A percentile compares a stretch with the other conserved stretches of the same genome.
Evolutionary conservation across 2,888 invertebrate species (phyloP).

Genomic region (Xestia sexstrigata): DNA sequence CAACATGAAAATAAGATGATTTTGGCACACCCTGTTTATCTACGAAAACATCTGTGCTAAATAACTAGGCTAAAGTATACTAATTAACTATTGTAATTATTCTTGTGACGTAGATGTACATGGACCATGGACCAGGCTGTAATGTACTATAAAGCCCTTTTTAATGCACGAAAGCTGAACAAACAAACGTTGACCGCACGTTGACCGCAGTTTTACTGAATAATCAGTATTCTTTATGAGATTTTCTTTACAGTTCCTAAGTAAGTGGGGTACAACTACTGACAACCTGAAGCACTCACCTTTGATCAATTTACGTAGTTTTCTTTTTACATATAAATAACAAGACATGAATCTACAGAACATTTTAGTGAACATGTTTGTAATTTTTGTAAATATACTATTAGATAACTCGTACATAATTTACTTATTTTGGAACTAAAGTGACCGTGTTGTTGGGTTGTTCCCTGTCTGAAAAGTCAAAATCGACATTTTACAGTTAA

Average conservation of each 20-base stretch:
- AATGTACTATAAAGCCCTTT: not conserved
- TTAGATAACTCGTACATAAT: conserved; percentile 29
- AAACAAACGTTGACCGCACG: not conserved
- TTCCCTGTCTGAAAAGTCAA: conserved; percentile 25
- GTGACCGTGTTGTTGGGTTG: conserved; percentile 1
- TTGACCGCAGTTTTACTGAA: not conserved
- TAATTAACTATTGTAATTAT: not conserved
- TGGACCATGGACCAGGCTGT: not conserved
- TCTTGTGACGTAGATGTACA: not conserved
- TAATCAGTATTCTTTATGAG: not conserved
- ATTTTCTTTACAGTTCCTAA: not conserved
- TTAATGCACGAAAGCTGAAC: not conserved
- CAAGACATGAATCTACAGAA: conserved; percentile 23
- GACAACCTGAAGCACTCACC: conserved; percentile 40
- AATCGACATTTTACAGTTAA: conserved; percentile 50
- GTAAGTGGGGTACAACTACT: not conserved
- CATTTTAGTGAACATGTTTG: conserved; percentile 32
- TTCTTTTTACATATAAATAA: conserved; percentile 28
- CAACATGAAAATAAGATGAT: not conserved
- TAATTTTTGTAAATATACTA: conserved; percentile 17
- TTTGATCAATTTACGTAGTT: conserved; percentile 24
- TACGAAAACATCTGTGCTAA: not conserved
- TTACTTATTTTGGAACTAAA: conserved; percentile 14
- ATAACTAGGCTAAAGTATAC: not conserved
- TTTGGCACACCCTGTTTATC: not conserved